Percentiles rank a stretch among this genome's conserved stretches.
Evolutionary conservation across 2,797 vertebrate species (phyloP).

Genomic region (Poeciliopsis paucimaculata): DNA sequence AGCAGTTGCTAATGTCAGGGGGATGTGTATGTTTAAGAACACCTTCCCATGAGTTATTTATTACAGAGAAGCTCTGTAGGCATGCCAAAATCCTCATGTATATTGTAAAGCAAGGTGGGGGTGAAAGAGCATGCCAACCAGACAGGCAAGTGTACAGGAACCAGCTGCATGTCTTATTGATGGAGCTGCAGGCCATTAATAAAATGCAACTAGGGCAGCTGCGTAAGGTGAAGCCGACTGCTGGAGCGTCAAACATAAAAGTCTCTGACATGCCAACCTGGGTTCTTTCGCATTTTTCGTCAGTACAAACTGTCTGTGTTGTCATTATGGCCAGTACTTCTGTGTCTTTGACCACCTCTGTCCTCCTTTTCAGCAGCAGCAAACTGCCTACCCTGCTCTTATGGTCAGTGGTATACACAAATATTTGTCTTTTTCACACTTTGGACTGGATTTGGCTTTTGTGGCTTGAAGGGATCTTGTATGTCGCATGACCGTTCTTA

Average conservation of each 20-base stretch:
- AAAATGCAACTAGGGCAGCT: slow-evolving; percentile 81
- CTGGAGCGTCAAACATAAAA: slow-evolving; percentile 31
- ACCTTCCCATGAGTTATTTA: slow-evolving; percentile 74
- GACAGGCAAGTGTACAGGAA: slow-evolving; percentile 70
- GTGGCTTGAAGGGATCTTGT: slow-evolving; percentile 44
- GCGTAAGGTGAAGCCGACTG: slow-evolving; percentile 60
- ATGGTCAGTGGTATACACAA: slow-evolving; percentile 70
- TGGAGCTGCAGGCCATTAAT: slow-evolving; percentile 79
- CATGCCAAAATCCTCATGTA: slow-evolving; percentile 80
- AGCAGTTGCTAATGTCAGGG: slow-evolving; percentile 39
- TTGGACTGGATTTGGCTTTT: slow-evolving; percentile 43
- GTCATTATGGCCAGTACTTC: slow-evolving; percentile 2
- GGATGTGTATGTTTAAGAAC: slow-evolving; percentile 70
- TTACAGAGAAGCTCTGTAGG: slow-evolving; percentile 69
- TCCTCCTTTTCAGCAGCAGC: slow-evolving; percentile 69
- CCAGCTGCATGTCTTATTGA: slow-evolving; percentile 82
- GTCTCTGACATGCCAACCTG: slow-evolving; percentile 15
- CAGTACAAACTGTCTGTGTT: slow-evolving; percentile 13
- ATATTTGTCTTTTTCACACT: slow-evolving; percentile 34
- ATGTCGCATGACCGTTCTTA: slow-evolving; percentile 49
- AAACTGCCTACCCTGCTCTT: slow-evolving; percentile 72
- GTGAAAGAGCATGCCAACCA: slow-evolving; percentile 70
- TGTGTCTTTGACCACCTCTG: slow-evolving; percentile 34
- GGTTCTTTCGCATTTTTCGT: slow-evolving; percentile 3
- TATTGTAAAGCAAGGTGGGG: slow-evolving; percentile 80